These are phyloP conservation scores for Campopleginae sp. DNA, from an alignment of 2,888 invertebrate species.

Conservation along the genomic window DNA sequence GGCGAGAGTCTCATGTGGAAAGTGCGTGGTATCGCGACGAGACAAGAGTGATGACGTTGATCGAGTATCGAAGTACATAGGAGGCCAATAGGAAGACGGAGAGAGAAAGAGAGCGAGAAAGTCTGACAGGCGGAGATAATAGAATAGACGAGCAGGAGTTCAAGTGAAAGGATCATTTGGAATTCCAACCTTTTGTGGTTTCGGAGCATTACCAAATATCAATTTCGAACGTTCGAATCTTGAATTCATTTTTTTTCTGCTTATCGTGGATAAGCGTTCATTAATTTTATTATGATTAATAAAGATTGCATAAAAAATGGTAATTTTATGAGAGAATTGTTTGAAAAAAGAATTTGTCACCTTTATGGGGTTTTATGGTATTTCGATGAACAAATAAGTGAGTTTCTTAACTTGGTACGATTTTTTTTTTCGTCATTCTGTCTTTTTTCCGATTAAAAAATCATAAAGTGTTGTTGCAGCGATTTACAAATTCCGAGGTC, in stretches of 20 bases:
- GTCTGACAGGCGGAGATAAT: conserved; percentile 1
- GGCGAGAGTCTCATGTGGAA: conserved; percentile 48
- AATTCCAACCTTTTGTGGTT: conserved; percentile 1
- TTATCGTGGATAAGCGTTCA: not conserved
- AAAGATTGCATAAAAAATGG: not conserved
- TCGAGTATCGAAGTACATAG: conserved; percentile 33
- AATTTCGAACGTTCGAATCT: not conserved
- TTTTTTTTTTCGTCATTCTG: not conserved
- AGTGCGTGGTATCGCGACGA: conserved; percentile 46
- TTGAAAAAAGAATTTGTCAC: not conserved
- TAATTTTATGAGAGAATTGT: not conserved
- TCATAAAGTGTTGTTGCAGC: not conserved
- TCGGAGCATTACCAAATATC: not conserved
- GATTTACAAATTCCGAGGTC: not conserved
- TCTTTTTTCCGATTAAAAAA: not conserved
- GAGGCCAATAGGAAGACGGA: not conserved
- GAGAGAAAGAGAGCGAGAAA: conserved; percentile 18
- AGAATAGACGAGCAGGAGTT: conserved; percentile 26
- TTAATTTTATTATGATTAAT: not conserved
- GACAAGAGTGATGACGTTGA: conserved; percentile 37
- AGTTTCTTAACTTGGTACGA: not conserved
- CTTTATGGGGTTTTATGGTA: not conserved
- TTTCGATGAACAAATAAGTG: not conserved
- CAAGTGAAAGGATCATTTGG: conserved; percentile 25
- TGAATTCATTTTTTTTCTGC: not conserved